Conservation (phyloP, 2,888 invertebrate genomes). For the Polydrusus tereticollis region DNA sequence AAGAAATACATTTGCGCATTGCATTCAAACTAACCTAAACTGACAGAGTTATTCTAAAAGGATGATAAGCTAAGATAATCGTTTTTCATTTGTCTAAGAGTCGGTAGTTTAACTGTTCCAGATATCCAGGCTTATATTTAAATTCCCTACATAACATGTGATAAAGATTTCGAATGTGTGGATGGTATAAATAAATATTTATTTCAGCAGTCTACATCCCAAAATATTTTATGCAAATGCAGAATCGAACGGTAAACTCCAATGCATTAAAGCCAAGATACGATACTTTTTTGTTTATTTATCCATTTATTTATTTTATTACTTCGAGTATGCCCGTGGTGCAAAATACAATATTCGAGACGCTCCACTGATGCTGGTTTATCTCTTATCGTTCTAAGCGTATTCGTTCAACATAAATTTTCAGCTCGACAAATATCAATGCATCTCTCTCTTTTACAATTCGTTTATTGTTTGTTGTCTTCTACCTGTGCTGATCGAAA, state of each 20-base stretch:
- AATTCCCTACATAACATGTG: not conserved
- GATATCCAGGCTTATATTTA: too few relatives aligned
- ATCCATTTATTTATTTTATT: conserved; percentile 16
- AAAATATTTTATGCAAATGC: not conserved
- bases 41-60: too few relatives aligned
- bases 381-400: conserved; percentile 14
- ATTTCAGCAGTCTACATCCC: not conserved
- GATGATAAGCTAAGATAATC: too few relatives aligned
- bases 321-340: not conserved
- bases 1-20: too few relatives aligned
- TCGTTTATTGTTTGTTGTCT: conserved; percentile 8
- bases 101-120: too few relatives aligned
- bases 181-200: not conserved
- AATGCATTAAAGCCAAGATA: conserved; percentile 13
- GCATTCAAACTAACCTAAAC: too few relatives aligned
- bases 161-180: not conserved
- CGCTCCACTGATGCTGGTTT: conserved; percentile 23
- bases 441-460: not conserved
- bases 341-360: not conserved
- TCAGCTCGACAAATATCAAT: conserved; percentile 3
- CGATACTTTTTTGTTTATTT: conserved; percentile 15
- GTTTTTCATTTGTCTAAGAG: too few relatives aligned
- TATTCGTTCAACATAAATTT: conserved; percentile 1
- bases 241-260: not conserved
- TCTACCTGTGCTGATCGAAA: conserved; percentile 18